Conservation (phyloP, 2,797 vertebrate genomes). For the Helostoma temminkii region DNA sequence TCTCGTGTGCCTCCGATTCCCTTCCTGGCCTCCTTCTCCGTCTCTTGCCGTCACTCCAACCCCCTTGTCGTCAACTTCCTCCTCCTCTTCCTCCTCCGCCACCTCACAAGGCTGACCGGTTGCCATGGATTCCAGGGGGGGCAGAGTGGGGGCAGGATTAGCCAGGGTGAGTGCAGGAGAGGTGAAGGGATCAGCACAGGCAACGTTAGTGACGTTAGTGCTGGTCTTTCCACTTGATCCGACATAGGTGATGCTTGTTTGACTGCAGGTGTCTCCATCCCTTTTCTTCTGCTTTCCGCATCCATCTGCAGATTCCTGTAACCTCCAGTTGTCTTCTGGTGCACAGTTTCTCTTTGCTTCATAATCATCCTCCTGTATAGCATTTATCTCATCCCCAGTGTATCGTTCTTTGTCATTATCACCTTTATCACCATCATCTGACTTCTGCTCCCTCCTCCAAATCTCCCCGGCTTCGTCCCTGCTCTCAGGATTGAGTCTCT, state of each 20-base stretch:
- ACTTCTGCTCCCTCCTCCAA: not conserved
- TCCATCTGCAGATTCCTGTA: conserved; percentile 19
- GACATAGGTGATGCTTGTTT: not conserved
- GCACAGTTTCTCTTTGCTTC: not conserved
- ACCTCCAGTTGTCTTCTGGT: conserved; percentile 4
- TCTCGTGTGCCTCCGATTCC: conserved; percentile 24
- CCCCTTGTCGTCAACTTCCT: conserved; percentile 1
- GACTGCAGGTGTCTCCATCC: conserved; percentile 22
- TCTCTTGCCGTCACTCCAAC: not conserved
- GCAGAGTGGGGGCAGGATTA: conserved; percentile 76
- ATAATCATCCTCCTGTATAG: not conserved
- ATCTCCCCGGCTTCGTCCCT: not conserved
- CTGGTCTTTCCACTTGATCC: conserved; percentile 6
- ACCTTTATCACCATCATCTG: not conserved
- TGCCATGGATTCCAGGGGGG: conserved; percentile 75
- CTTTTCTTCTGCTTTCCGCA: not conserved
- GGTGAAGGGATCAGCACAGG: conserved; percentile 58
- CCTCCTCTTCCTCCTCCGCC: conserved; percentile 41
- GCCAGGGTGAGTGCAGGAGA: conserved; percentile 30
- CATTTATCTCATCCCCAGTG: not conserved
- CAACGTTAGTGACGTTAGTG: conserved; percentile 14
- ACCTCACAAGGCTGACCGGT: conserved; percentile 67
- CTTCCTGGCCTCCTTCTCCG: conserved; percentile 30
- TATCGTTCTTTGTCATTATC: not conserved
- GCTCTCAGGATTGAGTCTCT: conserved; percentile 8